A percentile compares a stretch with the other conserved stretches of the same genome.
Conservation (phyloP, 2,113 vertebrate genomes). For the Triplophysa tibetana region DNA sequence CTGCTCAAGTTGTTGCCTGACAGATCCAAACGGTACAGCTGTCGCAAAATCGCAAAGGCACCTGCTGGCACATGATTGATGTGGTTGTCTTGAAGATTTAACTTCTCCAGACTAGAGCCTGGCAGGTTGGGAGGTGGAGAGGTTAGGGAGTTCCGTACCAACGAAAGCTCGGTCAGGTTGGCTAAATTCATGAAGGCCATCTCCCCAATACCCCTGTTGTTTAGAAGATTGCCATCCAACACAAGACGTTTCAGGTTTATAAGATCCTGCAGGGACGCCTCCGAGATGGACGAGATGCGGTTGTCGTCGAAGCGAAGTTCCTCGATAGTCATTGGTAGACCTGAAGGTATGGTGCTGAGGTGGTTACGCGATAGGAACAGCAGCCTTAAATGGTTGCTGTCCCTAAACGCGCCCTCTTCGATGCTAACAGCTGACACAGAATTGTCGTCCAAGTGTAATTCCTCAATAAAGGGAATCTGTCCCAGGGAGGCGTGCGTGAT, state of each 20-base stretch:
- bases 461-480: conserved; percentile 95
- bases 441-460: conserved; percentile 98
- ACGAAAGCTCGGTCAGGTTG: conserved; percentile 93
- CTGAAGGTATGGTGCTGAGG: conserved; percentile 94
- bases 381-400: conserved; percentile 91
- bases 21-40: conserved; percentile 94
- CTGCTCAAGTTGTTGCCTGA: conserved; percentile 96
- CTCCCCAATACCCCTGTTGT: conserved; percentile 92
- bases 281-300: conserved; percentile 96
- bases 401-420: conserved; percentile 94
- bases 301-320: conserved; percentile 98
- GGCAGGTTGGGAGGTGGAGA: conserved; percentile 92
- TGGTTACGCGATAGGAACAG: conserved; percentile 98
- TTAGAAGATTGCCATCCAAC: conserved; percentile 95
- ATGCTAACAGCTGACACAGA: conserved; percentile 97
- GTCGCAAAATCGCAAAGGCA: conserved; percentile 91
- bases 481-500: conserved; percentile 93
- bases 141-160: conserved; percentile 93
- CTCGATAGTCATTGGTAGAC: conserved; percentile 95
- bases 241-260: conserved; percentile 96
- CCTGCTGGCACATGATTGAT: conserved; percentile 91
- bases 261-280: conserved; percentile 93
- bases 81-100: conserved; percentile 98
- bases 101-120: conserved; percentile 88
- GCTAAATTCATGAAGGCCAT: conserved; percentile 92